Evolutionary conservation across 2,113 vertebrate species (phyloP).

Genomic region (Cephalopholis sonnerati): DNA sequence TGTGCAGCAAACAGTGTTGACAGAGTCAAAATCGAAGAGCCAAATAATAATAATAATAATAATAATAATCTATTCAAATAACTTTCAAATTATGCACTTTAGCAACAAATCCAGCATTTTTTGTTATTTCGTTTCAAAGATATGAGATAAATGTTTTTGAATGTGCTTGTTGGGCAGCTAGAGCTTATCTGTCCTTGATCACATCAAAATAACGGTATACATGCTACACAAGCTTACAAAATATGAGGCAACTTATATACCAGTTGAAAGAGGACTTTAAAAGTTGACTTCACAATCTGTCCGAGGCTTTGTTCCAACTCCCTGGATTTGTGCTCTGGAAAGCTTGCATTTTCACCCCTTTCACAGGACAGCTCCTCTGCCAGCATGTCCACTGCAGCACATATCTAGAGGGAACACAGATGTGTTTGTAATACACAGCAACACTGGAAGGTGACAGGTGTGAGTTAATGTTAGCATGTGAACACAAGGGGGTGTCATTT

Average conservation of each 20-base stretch:
- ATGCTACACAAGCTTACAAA: neutral
- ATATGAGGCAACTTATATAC: conserved; percentile 30
- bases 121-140: no score
- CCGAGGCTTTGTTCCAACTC: conserved; percentile 54
- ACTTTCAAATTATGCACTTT: no score
- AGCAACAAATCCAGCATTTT: no score
- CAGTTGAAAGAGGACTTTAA: conserved; percentile 60
- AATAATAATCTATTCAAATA: no score
- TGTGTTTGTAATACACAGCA: neutral
- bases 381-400: conserved; percentile 63
- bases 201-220: neutral
- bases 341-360: conserved; percentile 24
- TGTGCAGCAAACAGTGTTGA: no score
- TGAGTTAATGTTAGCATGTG: neutral
- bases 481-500: conserved; percentile 35
- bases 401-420: conserved; percentile 53
- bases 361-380: conserved; percentile 51
- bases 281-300: conserved; percentile 54
- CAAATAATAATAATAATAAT: no score
- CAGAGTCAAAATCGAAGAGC: no score
- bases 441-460: neutral
- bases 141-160: no score
- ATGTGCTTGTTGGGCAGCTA: no score
- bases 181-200: neutral
- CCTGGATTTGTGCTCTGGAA: neutral